Evolutionary conservation across 2,113 vertebrate genomes (phyloP).

Genomic region (Pipa parva): DNA sequence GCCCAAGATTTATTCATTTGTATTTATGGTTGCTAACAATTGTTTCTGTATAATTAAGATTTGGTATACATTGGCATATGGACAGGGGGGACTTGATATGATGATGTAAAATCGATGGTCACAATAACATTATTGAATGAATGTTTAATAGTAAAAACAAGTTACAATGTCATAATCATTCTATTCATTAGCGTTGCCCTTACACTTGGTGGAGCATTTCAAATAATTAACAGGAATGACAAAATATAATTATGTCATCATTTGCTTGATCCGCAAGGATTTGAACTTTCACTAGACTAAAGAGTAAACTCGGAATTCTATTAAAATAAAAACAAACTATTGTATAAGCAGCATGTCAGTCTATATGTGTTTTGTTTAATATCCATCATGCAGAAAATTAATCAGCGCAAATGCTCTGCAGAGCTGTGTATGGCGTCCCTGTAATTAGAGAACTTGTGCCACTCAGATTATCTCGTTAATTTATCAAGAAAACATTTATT

Average conservation of each 20-base stretch:
- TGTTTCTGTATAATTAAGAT: too few relatives aligned
- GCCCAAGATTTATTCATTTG: too few relatives aligned
- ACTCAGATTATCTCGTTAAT: conserved; percentile 87
- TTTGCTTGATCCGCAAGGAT: conserved; percentile 34
- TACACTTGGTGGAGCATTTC: background rate
- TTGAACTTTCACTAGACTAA: conserved; percentile 49
- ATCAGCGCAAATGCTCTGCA: conserved; percentile 70
- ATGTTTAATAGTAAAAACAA: too few relatives aligned
- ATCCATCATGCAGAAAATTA: conserved; percentile 86
- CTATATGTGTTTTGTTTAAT: conserved; percentile 64
- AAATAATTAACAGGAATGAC: background rate
- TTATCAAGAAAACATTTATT: conserved; percentile 92
- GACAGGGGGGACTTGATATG: too few relatives aligned
- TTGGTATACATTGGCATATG: too few relatives aligned
- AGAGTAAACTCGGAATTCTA: too few relatives aligned
- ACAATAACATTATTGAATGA: too few relatives aligned
- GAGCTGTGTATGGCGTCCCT: conserved; percentile 71
- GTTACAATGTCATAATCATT: background rate
- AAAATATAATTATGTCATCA: conserved; percentile 9
- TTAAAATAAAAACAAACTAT: too few relatives aligned
- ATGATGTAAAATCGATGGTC: too few relatives aligned
- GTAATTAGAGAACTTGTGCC: conserved; percentile 87
- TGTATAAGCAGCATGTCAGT: conserved; percentile 49
- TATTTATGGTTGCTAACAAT: too few relatives aligned
- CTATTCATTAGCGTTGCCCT: background rate